Evolutionary conservation across 2,888 invertebrate species (phyloP).

Genomic region (Trilocha varians): DNA sequence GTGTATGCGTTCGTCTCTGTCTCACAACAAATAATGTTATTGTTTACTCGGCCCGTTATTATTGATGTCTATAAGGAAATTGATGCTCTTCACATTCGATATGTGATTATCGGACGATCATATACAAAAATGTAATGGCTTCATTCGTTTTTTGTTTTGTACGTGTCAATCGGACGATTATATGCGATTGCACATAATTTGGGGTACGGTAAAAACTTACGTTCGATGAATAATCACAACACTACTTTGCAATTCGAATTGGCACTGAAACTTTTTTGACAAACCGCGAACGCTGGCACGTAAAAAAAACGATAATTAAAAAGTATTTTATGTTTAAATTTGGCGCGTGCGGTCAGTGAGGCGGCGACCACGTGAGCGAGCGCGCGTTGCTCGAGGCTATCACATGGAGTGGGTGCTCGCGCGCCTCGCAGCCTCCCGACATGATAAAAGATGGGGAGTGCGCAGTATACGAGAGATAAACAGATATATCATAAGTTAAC

Average conservation of each 20-base stretch:
- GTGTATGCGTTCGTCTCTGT: constrained; percentile 31
- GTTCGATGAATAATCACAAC: too few species aligned
- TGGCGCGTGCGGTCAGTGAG: constrained; percentile 35
- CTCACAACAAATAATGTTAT: constrained; percentile 55
- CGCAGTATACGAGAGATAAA: constrained; percentile 25
- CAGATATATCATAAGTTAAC: too few species aligned
- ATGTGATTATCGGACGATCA: constrained; percentile 38
- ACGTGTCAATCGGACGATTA: background rate
- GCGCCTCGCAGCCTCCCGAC: constrained; percentile 37
- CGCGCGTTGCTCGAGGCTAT: constrained; percentile 66
- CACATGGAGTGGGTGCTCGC: constrained; percentile 59
- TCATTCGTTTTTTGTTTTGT: constrained; percentile 12
- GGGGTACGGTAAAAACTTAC: background rate
- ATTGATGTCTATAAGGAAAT: constrained; percentile 46
- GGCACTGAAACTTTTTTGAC: background rate
- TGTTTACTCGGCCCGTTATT: constrained; percentile 65
- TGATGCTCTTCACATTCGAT: constrained; percentile 41
- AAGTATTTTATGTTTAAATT: constrained; percentile 29
- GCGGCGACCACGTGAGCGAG: constrained; percentile 37
- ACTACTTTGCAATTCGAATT: too few species aligned
- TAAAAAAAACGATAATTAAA: constrained; percentile 10
- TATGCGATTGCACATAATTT: background rate
- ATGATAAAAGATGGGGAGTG: constrained; percentile 54
- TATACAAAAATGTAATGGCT: constrained; percentile 21
- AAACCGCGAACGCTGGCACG: constrained; percentile 1